Conservation (phyloP, 2,797 vertebrate species). For the Enteromius fasciolatus region DNA sequence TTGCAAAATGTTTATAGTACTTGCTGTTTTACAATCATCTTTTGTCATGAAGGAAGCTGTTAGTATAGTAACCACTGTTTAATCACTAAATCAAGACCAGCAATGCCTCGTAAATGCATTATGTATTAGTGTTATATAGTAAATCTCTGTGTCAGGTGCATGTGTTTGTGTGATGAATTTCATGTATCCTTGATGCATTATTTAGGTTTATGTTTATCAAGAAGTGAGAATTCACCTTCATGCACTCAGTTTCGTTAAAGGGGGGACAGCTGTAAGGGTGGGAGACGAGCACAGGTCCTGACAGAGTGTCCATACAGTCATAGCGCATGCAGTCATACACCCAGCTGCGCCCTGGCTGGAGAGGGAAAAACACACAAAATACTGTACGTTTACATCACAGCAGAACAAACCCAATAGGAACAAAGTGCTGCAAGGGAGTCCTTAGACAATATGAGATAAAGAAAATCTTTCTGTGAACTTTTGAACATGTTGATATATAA, state of each 20-base stretch:
- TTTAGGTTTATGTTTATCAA: background rate
- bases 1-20: background rate
- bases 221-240: constrained; percentile 83
- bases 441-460: background rate
- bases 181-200: background rate
- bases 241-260: constrained; percentile 93
- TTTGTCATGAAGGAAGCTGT: background rate
- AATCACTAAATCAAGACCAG: background rate
- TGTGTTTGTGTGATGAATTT: background rate
- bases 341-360: constrained; percentile 89
- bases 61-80: background rate
- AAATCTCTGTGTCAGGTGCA: background rate
- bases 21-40: background rate
- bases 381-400: background rate
- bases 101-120: background rate
- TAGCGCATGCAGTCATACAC: constrained; percentile 88
- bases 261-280: constrained; percentile 92
- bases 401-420: background rate
- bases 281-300: constrained; percentile 88
- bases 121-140: background rate
- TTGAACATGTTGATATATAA: background rate
- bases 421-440: background rate
- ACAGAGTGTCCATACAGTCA: constrained; percentile 84
- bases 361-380: constrained; percentile 4
- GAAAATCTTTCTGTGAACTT: background rate